phyloP scores from a whole-genome alignment of 2,113 vertebrate species.

The Setophaga kirtlandii region DNA sequence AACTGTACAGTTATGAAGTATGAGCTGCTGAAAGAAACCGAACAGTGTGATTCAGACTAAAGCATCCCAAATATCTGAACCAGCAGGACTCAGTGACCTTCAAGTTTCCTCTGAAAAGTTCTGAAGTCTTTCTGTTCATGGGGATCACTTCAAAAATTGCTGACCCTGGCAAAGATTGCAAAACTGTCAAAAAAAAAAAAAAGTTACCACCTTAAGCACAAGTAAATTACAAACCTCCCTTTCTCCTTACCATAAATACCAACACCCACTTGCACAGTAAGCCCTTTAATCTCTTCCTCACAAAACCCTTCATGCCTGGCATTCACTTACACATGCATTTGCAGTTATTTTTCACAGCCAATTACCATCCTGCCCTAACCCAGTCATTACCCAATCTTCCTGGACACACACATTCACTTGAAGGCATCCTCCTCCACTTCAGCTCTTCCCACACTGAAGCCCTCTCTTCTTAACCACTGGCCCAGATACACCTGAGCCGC shows the following conservation, averaged over 20 bases:
- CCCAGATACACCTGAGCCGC: neutral
- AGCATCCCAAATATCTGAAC: neutral
- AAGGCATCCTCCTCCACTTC: neutral
- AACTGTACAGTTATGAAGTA: neutral
- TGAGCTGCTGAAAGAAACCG: neutral
- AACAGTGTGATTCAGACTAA: neutral
- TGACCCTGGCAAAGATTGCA: neutral
- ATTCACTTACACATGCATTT: neutral
- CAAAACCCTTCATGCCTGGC: constrained; percentile 6
- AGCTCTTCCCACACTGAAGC: neutral
- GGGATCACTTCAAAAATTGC: neutral
- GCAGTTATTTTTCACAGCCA: constrained; percentile 25
- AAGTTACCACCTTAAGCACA: neutral
- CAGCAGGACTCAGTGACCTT: neutral
- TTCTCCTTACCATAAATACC: constrained; percentile 22
- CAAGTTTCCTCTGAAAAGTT: neutral
- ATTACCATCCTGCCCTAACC: neutral
- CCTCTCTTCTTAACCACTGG: neutral
- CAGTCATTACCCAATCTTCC: neutral
- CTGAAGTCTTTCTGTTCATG: neutral
- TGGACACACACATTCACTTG: neutral
- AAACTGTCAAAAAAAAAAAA: neutral
- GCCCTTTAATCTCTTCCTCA: constrained; percentile 11
- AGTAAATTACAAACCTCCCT: neutral
- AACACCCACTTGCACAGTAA: constrained; percentile 24